phyloP scores from a whole-genome alignment of 1,140 invertebrate genomes.

The Stegodyphus dumicola region DNA sequence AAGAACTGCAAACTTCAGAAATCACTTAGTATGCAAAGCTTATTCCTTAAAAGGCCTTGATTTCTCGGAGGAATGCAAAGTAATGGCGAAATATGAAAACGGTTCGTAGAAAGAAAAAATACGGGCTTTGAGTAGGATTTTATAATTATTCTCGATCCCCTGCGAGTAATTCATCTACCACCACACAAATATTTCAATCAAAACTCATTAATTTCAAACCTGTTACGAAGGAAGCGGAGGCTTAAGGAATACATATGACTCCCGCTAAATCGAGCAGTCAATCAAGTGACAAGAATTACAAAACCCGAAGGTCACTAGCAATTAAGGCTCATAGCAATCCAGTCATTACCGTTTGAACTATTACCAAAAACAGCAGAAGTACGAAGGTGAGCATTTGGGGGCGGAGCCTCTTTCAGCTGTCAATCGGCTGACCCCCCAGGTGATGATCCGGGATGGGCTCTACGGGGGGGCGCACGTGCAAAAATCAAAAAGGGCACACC shows the following conservation, averaged over 20 bases:
- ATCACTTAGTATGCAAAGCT: too few relatives aligned
- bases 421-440: conserved; percentile 56
- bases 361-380: conserved; percentile 51
- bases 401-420: conserved; percentile 52
- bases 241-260: conserved; percentile 7
- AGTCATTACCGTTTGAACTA: conserved; percentile 27
- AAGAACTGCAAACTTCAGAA: too few relatives aligned
- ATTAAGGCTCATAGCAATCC: conserved; percentile 27
- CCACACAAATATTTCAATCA: conserved; percentile 4
- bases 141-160: too few relatives aligned
- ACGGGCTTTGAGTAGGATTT: too few relatives aligned
- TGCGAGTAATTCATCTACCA: not conserved
- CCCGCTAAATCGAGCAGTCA: conserved; percentile 37
- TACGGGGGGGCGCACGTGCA: conserved; percentile 56
- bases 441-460: conserved; percentile 58
- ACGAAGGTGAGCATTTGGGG: conserved; percentile 45
- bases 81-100: too few relatives aligned
- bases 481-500: conserved; percentile 59
- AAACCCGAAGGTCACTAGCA: conserved; percentile 38
- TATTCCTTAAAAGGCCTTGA: too few relatives aligned
- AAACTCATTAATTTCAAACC: conserved; percentile 24
- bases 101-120: too few relatives aligned
- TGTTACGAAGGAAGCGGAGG: conserved; percentile 2
- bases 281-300: conserved; percentile 38
- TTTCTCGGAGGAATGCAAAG: too few relatives aligned